These are phyloP conservation scores for Latrodectus elegans DNA, from an alignment of 2,888 invertebrate genomes.

Conservation along the genomic window DNA sequence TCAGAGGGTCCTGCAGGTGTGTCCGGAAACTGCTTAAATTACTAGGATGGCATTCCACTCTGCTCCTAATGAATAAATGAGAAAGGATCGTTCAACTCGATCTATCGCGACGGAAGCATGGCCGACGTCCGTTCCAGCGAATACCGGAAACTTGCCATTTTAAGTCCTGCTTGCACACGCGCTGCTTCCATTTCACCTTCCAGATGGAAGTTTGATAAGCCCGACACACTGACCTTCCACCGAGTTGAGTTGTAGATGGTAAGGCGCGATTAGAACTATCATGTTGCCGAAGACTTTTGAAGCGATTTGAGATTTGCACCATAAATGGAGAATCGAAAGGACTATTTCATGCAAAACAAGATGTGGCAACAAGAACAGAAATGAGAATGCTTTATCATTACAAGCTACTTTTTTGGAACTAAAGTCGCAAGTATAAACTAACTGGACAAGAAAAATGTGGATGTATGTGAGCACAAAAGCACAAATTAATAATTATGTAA, in stretches of 20 bases:
- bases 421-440: no score
- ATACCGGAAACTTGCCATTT: constrained; percentile 15
- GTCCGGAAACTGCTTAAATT: neutral
- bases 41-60: neutral
- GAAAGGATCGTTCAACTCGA: constrained; percentile 33
- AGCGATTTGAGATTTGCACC: no score
- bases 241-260: neutral
- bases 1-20: neutral
- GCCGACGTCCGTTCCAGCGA: constrained; percentile 41
- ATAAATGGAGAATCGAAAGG: no score
- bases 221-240: neutral
- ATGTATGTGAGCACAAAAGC: no score
- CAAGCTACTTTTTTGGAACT: no score
- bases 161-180: neutral
- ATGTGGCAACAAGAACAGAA: no score
- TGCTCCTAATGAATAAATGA: neutral
- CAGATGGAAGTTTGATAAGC: neutral
- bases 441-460: no score
- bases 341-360: no score
- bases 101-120: constrained; percentile 25
- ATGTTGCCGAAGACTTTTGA: no score
- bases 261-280: no score
- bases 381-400: no score
- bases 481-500: no score
- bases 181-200: neutral